Base-by-base conservation (phyloP, 2,888 invertebrate species). In the Cecidostiba fungosa region DNA sequence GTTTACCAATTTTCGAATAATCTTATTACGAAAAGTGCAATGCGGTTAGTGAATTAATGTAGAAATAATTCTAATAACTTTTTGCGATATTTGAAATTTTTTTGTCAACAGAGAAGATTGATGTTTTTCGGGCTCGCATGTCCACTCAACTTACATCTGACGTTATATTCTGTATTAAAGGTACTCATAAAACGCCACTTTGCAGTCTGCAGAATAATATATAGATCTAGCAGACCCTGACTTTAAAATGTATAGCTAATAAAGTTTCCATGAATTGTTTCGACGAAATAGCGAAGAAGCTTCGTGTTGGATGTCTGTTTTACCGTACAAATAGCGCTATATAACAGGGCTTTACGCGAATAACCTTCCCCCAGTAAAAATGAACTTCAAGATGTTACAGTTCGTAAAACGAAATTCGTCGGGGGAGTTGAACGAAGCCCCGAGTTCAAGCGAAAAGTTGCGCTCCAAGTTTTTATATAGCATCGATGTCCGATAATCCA, bases 261-360 rank as follows among this genome's bases (percentile, higher is more conserved):
- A 77, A 77, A 77, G 70, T 70, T 82, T 77, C 70, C 43, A 50
- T 77, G 82, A 69, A 82, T 77, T 82, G 54, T 70, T 82, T 77
- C 59, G 77, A 2, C 29, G 59, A 43, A 70, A 66, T 39, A 66
- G 66, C 66, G 14, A 29, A 66, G 66, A 12, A n/a, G n/a, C 66
- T 66, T 66, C 66, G 26, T 4, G 54, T 59, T 59, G n/a, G 12
- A 66, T 26, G 66, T 29, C 66, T 26, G 66, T 66, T 29, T 66
- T 29, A 66, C 66, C 8, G 47, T 74, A 39, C 29, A 81, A 36
- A 66, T 66, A 73, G 43, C 59, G 6, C 19, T 36, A 50, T 66
- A 66, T 66, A 66, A 66, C n/a, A 26, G 1, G 66, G 3, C 12
- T 66, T 66, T 26, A 66, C 66, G 66, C 66, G 66, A 29, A 59